Evolutionary conservation across 1,140 invertebrate species (phyloP), one percentile per base, ranked within the genome.

Genomic region (Trachymyrmex septentrionalis): DNA sequence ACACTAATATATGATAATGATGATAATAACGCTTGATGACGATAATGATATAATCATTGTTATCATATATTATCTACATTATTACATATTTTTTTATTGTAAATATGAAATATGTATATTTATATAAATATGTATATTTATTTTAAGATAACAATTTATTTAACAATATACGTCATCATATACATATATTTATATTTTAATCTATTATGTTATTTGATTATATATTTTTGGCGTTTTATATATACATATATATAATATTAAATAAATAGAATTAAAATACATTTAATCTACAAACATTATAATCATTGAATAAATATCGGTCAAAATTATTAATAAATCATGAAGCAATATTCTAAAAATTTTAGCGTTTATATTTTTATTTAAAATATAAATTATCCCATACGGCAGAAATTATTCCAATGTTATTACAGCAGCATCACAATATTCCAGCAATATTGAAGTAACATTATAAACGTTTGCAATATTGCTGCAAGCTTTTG

Each of bases 321-420:
- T 55, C 14, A 16, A 44, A 55, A 12, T 66, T 81, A 55, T 27
- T 81, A 59, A 59, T 30, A 48, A 59, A 59, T 72, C 9, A 73
- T 48, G 38, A 57, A 69, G 19, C 44, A 19, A 38, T 9, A 48
- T 27, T 21, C 24, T 69, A 44, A 53, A 10, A 12, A 61, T 30
- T 57, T 34, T 30, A 16, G 38, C 0, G 7, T 66, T 67, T 55
- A 67, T 27, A 69, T 44, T 81, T 81, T 44, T 59, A 71, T 71
- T 27, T 71, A 14, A 53, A 38, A 69, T 21, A 27, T 0, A 14
- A 69, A 71, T 69, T 66, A 78, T 30, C 12, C 1, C 48, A 44
- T 44, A 44, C 38, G 7, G 0, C 34, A 38, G 0, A 44, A 7
- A 44, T 44, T 44, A 44, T 44, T 44, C 9, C 38, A 44, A 44